Evolutionary conservation across 2,888 invertebrate genomes (phyloP).

Genomic region (Drosophila austrosaltans): DNA sequence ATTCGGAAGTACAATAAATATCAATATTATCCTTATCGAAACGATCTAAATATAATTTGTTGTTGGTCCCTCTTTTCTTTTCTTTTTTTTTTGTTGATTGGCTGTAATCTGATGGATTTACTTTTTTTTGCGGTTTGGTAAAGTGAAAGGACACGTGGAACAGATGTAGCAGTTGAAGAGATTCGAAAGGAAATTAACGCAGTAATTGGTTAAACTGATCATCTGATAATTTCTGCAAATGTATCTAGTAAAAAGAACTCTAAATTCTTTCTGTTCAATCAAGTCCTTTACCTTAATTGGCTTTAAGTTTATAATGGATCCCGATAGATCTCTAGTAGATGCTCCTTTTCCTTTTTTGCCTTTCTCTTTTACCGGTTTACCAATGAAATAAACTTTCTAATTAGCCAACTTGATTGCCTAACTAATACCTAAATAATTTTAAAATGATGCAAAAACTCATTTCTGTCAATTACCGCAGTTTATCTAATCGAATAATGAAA

Average conservation of each 20-base stretch:
- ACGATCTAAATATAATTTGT: background rate
- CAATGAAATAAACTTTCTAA: background rate
- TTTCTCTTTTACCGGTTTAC: background rate
- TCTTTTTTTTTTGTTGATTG: background rate
- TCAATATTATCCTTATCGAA: slow-evolving; percentile 2
- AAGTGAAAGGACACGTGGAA: background rate
- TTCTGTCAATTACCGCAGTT: slow-evolving; percentile 10
- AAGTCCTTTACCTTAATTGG: too few relatives aligned
- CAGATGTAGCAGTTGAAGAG: background rate
- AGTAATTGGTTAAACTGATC: background rate
- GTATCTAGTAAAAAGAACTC: too few relatives aligned
- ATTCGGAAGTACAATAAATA: slow-evolving; percentile 10
- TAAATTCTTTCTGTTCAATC: too few relatives aligned
- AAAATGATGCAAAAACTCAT: slow-evolving; percentile 2
- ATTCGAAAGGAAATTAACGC: background rate
- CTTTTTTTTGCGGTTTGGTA: background rate
- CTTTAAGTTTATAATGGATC: too few relatives aligned
- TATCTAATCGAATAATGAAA: slow-evolving; percentile 4
- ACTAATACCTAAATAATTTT: background rate
- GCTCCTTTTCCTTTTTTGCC: too few relatives aligned
- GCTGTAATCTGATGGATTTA: slow-evolving; percentile 1
- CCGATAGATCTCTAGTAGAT: too few relatives aligned
- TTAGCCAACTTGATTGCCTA: background rate
- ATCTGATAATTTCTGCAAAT: too few relatives aligned
- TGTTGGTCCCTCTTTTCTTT: background rate